These are phyloP conservation scores for Arge pagana DNA, from an alignment of 2,888 invertebrate genomes.

Conservation along the genomic window DNA sequence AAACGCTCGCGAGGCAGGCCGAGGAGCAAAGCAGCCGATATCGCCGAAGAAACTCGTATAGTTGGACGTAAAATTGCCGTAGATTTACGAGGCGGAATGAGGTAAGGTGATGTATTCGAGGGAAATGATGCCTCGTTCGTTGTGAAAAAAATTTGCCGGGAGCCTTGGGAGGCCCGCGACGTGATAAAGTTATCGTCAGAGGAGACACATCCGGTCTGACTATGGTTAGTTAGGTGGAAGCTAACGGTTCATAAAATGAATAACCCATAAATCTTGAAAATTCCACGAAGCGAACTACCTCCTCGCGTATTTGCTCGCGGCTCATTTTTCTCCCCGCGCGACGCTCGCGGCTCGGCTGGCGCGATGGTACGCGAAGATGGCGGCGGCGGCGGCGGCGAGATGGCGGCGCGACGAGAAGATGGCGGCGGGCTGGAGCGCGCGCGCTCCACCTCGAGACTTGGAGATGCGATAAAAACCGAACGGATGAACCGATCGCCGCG, in stretches of 20 bases:
- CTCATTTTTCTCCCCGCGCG: slow-evolving; percentile 2
- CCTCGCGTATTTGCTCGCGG: slow-evolving; percentile 32
- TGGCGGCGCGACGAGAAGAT: too few relatives aligned
- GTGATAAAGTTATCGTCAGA: slow-evolving; percentile 39
- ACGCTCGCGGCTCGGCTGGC: too few relatives aligned
- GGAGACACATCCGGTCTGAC: slow-evolving; percentile 25
- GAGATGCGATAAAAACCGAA: too few relatives aligned
- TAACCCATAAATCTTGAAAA: slow-evolving; percentile 45
- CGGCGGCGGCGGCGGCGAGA: too few relatives aligned
- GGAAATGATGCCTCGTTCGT: slow-evolving; percentile 7
- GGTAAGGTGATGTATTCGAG: slow-evolving; percentile 5
- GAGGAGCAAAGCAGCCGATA: slow-evolving; percentile 12
- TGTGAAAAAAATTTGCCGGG: background rate
- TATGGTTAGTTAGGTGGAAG: slow-evolving; percentile 27
- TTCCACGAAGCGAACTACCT: slow-evolving; percentile 42
- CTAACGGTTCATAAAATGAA: slow-evolving; percentile 44
- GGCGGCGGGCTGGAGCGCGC: too few relatives aligned
- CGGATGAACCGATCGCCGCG: too few relatives aligned
- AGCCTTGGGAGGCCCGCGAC: slow-evolving; percentile 2
- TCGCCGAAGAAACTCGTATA: background rate
- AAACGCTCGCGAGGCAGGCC: too few relatives aligned
- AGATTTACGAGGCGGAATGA: background rate
- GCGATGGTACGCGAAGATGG: too few relatives aligned
- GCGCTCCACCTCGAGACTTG: too few relatives aligned
- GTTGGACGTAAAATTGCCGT: too few relatives aligned